A percentile compares a stretch with the other conserved stretches of the same genome.
Conservation (phyloP, 2,797 vertebrate genomes). For the Iguana delicatissima region DNA sequence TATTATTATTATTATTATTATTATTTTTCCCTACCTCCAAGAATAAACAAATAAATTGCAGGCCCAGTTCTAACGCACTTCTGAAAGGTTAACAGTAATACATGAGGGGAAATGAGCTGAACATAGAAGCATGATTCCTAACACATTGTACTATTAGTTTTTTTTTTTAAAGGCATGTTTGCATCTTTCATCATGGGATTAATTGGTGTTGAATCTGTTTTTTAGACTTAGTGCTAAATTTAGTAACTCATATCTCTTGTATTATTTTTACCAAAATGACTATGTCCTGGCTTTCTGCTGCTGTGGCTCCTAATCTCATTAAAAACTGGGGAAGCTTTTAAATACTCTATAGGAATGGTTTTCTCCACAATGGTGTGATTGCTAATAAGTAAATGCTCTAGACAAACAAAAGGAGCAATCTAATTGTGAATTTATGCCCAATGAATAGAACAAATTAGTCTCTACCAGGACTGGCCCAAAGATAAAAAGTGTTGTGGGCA, state of each 20-base stretch:
- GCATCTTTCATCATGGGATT: neutral
- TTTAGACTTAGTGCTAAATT: neutral
- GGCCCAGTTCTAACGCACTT: conserved; percentile 24
- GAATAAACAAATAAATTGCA: conserved; percentile 25
- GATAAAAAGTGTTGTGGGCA: neutral
- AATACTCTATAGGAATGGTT: neutral
- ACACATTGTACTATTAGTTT: too few species aligned
- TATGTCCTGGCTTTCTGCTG: neutral
- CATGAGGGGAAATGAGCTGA: neutral
- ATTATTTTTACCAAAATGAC: neutral
- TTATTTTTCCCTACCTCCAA: neutral
- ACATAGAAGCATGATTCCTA: neutral
- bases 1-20: conserved; percentile 58
- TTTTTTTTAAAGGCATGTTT: neutral
- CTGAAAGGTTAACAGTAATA: conserved; percentile 13
- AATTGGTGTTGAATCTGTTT: neutral
- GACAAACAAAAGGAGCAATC: neutral
- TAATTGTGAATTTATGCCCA: neutral
- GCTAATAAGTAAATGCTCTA: neutral
- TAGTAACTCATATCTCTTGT: neutral
- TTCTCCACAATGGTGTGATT: neutral
- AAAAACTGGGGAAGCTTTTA: neutral
- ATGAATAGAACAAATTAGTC: neutral
- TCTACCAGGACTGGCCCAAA: neutral
- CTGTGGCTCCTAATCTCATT: too few species aligned